phyloP scores from a whole-genome alignment of 2,113 vertebrate genomes.

The Pelmatolapia mariae region DNA sequence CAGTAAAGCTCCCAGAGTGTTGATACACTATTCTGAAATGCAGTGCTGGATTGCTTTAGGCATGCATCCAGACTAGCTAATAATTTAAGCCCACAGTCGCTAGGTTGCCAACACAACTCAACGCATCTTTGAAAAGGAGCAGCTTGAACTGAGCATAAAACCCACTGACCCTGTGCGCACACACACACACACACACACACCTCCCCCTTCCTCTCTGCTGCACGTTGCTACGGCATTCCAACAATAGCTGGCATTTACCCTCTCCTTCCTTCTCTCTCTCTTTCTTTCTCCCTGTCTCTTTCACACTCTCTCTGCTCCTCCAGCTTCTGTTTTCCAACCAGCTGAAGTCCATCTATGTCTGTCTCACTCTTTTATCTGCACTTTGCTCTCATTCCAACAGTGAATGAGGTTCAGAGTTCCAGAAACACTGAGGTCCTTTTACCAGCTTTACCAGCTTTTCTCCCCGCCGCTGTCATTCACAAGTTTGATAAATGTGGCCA shows the following conservation, averaged over 20 bases:
- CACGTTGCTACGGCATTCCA: slow-evolving; percentile 58
- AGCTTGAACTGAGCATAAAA: slow-evolving; percentile 34
- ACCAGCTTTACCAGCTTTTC: not conserved
- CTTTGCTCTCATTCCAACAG: slow-evolving; percentile 7
- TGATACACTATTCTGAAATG: not conserved
- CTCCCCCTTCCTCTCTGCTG: slow-evolving; percentile 22
- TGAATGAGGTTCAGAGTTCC: not conserved
- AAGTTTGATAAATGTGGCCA: not conserved
- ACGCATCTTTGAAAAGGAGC: slow-evolving; percentile 19
- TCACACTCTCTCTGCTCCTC: slow-evolving; percentile 6
- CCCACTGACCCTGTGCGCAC: slow-evolving; percentile 33
- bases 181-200: not conserved
- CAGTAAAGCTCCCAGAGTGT: not conserved
- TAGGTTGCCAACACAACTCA: slow-evolving; percentile 2
- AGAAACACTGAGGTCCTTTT: not conserved
- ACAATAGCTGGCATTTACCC: slow-evolving; percentile 69
- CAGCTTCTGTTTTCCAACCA: slow-evolving; percentile 30
- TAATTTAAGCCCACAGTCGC: slow-evolving; percentile 22
- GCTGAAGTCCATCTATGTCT: slow-evolving; percentile 34
- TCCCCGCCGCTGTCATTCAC: not conserved
- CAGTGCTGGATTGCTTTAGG: slow-evolving; percentile 1
- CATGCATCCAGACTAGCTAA: slow-evolving; percentile 15
- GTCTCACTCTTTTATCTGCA: slow-evolving; percentile 30
- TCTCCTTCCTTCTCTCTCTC: slow-evolving; percentile 11
- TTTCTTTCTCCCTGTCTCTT: not conserved